These are phyloP conservation scores for Pseudococcus viburni DNA, from an alignment of 2,888 invertebrate genomes.

Conservation along the genomic window DNA sequence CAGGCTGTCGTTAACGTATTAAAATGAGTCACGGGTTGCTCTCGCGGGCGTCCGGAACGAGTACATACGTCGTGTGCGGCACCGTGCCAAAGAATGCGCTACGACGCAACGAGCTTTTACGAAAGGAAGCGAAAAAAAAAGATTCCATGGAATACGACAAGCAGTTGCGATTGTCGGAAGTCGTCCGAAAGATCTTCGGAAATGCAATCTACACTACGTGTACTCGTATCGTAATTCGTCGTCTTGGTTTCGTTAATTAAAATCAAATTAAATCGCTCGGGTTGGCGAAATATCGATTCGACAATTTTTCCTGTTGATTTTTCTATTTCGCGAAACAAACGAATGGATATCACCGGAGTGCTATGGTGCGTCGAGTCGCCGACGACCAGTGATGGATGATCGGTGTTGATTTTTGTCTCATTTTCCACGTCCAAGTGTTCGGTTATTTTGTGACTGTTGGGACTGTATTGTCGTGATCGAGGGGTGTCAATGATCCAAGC, in stretches of 20 bases:
- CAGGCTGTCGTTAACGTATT: slow-evolving; percentile 62
- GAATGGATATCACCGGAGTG: neutral
- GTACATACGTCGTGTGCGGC: slow-evolving; percentile 58
- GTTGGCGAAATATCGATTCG: too few relatives aligned
- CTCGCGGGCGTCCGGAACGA: slow-evolving; percentile 58
- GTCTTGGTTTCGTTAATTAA: too few relatives aligned
- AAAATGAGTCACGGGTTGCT: slow-evolving; percentile 61
- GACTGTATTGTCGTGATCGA: neutral
- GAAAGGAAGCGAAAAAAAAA: slow-evolving; percentile 39
- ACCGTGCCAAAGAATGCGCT: slow-evolving; percentile 64
- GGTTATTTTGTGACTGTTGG: neutral
- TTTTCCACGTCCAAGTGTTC: neutral
- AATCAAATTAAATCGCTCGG: too few relatives aligned
- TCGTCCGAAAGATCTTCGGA: slow-evolving; percentile 61
- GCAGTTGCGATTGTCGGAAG: slow-evolving; percentile 63
- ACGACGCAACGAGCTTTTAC: slow-evolving; percentile 53
- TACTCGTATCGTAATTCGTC: neutral
- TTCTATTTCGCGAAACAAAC: neutral
- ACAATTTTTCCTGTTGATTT: neutral
- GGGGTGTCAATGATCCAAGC: neutral
- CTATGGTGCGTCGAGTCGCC: neutral
- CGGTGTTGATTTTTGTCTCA: neutral
- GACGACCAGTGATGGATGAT: neutral
- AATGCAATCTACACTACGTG: slow-evolving; percentile 46
- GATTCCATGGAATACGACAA: slow-evolving; percentile 44